Percentiles rank a stretch among this genome's conserved stretches.
Evolutionary conservation across 1,140 invertebrate species (phyloP).

Genomic region (Pemphigus obesinymphae): DNA sequence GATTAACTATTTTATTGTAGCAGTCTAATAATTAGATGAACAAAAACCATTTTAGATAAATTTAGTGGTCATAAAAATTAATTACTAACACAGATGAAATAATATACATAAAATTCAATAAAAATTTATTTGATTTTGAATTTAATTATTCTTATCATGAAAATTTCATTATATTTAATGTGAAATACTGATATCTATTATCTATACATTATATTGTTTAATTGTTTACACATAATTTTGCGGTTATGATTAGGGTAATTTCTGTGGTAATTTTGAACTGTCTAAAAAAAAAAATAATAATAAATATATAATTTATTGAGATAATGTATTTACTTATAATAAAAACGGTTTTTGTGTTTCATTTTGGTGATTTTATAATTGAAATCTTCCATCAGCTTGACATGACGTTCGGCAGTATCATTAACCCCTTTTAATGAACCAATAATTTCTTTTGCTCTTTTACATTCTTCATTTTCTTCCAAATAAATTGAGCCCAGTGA

Average conservation of each 20-base stretch:
- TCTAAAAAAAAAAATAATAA: neutral
- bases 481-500: neutral
- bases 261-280: neutral
- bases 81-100: no score
- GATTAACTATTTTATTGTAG: no score
- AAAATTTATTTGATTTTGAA: no score
- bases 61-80: no score
- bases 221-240: no score
- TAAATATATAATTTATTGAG: neutral
- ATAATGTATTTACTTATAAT: no score
- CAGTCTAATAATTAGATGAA: no score
- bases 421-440: neutral
- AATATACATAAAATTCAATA: no score
- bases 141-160: no score
- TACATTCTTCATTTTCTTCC: conserved; percentile 2
- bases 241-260: neutral
- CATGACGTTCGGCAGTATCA: neutral
- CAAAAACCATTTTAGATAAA: no score
- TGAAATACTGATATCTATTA: no score
- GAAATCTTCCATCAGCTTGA: neutral
- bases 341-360: neutral
- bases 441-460: conserved; percentile 4
- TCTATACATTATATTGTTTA: neutral
- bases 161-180: no score
- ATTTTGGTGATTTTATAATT: neutral